Percentiles rank a stretch among this genome's conserved stretches.
phyloP scores from a whole-genome alignment of 1,140 invertebrate species.

The Caenorhabditis brenneri region DNA sequence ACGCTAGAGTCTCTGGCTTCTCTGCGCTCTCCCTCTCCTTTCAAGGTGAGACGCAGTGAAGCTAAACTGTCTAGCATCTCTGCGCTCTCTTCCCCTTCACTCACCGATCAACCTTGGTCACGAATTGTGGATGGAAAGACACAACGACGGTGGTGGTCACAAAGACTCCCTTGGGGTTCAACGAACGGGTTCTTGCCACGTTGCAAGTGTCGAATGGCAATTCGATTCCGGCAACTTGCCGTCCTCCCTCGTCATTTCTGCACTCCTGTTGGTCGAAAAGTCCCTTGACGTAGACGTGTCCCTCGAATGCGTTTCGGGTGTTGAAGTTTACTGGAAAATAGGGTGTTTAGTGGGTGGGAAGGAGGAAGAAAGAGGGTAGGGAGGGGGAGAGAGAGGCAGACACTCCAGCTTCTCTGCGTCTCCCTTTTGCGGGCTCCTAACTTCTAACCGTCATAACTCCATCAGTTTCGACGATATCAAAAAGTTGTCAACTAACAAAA shows the following conservation, averaged over 20 bases:
- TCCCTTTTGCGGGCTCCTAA: too few relatives aligned
- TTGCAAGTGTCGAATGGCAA: conserved; percentile 53
- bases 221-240: conserved; percentile 57
- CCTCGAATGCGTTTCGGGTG: conserved; percentile 58
- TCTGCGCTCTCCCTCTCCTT: too few relatives aligned
- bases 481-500: too few relatives aligned
- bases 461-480: too few relatives aligned
- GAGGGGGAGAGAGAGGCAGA: too few relatives aligned
- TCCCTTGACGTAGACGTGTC: conserved; percentile 61
- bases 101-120: background rate
- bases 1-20: too few relatives aligned
- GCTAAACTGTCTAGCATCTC: too few relatives aligned
- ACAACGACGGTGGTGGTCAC: background rate
- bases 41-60: too few relatives aligned
- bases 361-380: conserved; percentile 42
- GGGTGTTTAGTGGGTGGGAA: conserved; percentile 67
- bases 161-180: background rate
- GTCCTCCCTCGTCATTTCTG: conserved; percentile 59
- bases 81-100: background rate
- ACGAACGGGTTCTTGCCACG: background rate
- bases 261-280: conserved; percentile 57
- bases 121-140: background rate
- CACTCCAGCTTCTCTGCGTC: too few relatives aligned
- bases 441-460: too few relatives aligned
- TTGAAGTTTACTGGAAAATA: conserved; percentile 56